Evolutionary conservation across 2,113 vertebrate genomes (phyloP).

Genomic region (Mola mola): DNA sequence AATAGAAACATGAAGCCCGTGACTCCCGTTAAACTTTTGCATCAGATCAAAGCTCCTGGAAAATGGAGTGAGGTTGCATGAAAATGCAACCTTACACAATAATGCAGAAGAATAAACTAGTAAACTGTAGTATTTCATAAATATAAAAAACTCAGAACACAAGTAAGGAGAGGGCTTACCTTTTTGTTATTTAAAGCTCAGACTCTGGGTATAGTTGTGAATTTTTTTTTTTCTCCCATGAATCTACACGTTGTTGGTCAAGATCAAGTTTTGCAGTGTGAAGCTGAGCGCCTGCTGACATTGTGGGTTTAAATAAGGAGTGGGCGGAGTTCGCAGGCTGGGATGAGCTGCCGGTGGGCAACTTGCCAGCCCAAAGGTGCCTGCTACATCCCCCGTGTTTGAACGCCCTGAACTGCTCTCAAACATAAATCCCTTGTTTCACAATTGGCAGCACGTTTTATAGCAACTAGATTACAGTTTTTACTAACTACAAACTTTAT

Average conservation of each 20-base stretch:
- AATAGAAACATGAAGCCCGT: no score
- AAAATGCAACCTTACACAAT: no score
- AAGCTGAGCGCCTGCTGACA: slow-evolving; percentile 56
- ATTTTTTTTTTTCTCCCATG: slow-evolving; percentile 31
- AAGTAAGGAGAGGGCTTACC: slow-evolving; percentile 43
- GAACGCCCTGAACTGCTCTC: not conserved
- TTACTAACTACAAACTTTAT: no score
- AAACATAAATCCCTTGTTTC: not conserved
- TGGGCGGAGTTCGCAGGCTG: slow-evolving; percentile 68
- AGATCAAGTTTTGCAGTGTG: slow-evolving; percentile 67
- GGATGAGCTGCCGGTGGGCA: slow-evolving; percentile 11
- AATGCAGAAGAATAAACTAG: no score
- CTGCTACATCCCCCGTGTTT: not conserved
- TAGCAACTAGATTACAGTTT: no score
- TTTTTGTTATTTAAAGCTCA: slow-evolving; percentile 4
- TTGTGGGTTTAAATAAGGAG: slow-evolving; percentile 76
- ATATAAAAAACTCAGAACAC: no score
- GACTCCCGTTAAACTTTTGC: no score
- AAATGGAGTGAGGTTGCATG: no score
- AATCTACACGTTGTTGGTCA: slow-evolving; percentile 62
- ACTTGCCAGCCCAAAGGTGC: slow-evolving; percentile 23
- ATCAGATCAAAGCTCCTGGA: no score
- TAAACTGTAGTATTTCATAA: no score
- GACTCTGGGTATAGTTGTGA: not conserved
- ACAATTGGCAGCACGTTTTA: no score